phyloP scores from a whole-genome alignment of 2,797 vertebrate species.

The Anguilla anguilla region DNA sequence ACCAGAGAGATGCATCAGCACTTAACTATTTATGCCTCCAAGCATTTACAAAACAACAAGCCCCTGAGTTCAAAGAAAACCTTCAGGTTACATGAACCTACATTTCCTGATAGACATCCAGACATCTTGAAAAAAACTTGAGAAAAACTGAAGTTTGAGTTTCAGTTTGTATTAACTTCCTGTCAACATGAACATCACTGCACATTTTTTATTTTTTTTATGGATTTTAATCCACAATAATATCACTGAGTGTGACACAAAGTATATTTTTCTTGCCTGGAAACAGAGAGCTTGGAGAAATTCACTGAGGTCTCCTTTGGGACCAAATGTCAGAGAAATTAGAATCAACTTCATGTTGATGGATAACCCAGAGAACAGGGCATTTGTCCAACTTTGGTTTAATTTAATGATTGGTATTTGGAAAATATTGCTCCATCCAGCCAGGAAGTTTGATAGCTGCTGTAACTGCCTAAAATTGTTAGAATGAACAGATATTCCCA shows the following conservation, averaged over 20 bases:
- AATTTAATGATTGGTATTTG: neutral
- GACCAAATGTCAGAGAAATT: neutral
- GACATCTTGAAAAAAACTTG: neutral
- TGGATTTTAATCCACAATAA: slow-evolving; percentile 1
- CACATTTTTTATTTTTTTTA: neutral
- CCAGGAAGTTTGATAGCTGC: neutral
- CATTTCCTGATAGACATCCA: neutral
- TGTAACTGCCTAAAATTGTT: neutral
- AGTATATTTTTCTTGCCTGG: neutral
- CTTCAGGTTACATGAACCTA: neutral
- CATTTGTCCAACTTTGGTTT: neutral
- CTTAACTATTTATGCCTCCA: neutral
- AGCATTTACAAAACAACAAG: neutral
- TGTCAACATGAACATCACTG: too few relatives aligned
- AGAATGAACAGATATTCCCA: neutral
- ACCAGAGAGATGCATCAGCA: slow-evolving; percentile 4
- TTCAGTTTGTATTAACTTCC: neutral
- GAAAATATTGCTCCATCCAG: neutral
- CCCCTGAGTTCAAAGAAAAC: neutral
- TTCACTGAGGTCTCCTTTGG: neutral
- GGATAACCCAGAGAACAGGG: neutral
- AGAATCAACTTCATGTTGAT: neutral
- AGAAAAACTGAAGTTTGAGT: neutral
- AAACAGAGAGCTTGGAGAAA: neutral
- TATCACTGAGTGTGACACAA: neutral